These are phyloP conservation scores for Australoheros facetus DNA, from an alignment of 2,797 vertebrate species.

Conservation along the genomic window DNA sequence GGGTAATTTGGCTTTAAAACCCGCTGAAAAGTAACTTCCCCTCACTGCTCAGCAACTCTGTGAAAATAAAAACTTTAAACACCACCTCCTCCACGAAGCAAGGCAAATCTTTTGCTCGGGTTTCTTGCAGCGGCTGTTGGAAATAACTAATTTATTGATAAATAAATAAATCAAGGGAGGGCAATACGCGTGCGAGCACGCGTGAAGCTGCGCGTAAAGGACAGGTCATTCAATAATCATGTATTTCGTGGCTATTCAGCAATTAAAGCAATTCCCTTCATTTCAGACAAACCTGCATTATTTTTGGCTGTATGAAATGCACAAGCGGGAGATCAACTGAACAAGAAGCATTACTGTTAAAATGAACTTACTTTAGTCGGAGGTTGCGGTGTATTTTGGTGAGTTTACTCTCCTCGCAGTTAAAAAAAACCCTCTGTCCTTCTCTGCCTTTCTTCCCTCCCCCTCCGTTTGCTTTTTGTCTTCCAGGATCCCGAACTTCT, in stretches of 20 bases:
- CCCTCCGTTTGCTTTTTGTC: slow-evolving; percentile 77
- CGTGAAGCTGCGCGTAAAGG: slow-evolving; percentile 45
- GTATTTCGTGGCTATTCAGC: slow-evolving; percentile 34
- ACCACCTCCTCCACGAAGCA: not conserved
- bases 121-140: not conserved
- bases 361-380: slow-evolving; percentile 67
- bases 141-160: slow-evolving; percentile 11
- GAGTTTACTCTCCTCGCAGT: slow-evolving; percentile 45
- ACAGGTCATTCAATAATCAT: slow-evolving; percentile 39
- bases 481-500: slow-evolving; percentile 78
- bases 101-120: not conserved
- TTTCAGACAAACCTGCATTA: not conserved
- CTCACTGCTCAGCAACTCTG: slow-evolving; percentile 17
- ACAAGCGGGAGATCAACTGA: not conserved
- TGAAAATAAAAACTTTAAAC: not conserved
- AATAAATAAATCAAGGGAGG: slow-evolving; percentile 24
- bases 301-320: not conserved
- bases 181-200: slow-evolving; percentile 7
- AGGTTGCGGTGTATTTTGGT: slow-evolving; percentile 47
- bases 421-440: slow-evolving; percentile 36
- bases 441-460: slow-evolving; percentile 64
- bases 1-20: slow-evolving; percentile 25
- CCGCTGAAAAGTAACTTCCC: slow-evolving; percentile 2
- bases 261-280: slow-evolving; percentile 4
- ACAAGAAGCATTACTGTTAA: not conserved